Conservation (phyloP, 2,888 invertebrate genomes). For the Torymus texanus region DNA sequence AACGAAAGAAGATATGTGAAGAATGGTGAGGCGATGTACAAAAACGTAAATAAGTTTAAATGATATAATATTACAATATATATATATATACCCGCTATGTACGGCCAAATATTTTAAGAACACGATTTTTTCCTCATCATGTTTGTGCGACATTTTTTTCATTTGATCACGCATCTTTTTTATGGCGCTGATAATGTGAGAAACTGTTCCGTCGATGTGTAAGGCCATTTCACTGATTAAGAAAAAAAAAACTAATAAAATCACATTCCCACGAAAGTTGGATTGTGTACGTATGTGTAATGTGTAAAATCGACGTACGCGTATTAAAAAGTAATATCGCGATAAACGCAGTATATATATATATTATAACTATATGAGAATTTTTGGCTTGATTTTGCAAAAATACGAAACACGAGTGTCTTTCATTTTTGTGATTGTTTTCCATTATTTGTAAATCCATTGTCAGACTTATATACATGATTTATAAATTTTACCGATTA, state of each 20-base stretch:
- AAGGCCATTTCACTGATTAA: constrained; percentile 24
- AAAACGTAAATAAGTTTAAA: constrained; percentile 22
- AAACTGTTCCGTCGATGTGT: constrained; percentile 15
- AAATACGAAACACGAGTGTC: background rate
- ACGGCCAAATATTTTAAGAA: constrained; percentile 35
- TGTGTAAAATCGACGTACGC: constrained; percentile 37
- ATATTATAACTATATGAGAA: background rate
- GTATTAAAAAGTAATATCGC: constrained; percentile 35
- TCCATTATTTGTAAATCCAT: constrained; percentile 28
- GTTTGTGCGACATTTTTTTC: background rate
- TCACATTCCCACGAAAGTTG: constrained; percentile 19
- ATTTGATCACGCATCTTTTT: background rate
- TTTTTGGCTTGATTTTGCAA: constrained; percentile 15
- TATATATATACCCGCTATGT: constrained; percentile 3
- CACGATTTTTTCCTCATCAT: background rate
- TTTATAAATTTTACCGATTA: constrained; percentile 30
- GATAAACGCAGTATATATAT: constrained; percentile 20
- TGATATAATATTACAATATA: background rate
- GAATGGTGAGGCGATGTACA: constrained; percentile 36
- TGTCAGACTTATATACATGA: background rate
- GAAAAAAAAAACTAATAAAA: constrained; percentile 5
- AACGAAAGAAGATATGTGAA: constrained; percentile 1
- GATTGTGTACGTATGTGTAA: constrained; percentile 41
- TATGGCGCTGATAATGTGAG: background rate
- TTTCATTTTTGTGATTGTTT: constrained; percentile 29